Conservation (phyloP, 2,888 invertebrate genomes). For the Patella depressa region DNA sequence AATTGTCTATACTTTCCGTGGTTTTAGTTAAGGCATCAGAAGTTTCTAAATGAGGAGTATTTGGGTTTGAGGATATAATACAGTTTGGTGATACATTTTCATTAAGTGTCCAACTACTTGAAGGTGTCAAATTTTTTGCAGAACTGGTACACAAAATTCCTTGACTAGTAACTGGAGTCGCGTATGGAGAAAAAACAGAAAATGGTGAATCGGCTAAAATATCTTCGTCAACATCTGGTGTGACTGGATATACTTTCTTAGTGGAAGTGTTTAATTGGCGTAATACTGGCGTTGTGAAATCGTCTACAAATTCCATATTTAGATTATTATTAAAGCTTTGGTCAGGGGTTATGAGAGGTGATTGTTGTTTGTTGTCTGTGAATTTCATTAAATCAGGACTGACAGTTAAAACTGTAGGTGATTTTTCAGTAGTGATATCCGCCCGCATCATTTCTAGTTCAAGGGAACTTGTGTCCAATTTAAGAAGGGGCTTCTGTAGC, state of each 20-base stretch:
- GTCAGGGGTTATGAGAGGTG: not conserved
- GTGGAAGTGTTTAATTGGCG: not conserved
- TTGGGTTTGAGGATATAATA: no score
- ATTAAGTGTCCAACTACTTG: no score
- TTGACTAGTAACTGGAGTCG: not conserved
- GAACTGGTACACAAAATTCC: no score
- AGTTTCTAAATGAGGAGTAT: not conserved
- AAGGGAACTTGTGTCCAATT: not conserved
- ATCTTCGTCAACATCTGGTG: not conserved
- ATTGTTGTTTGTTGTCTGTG: not conserved
- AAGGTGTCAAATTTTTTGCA: no score
- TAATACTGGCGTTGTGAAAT: not conserved
- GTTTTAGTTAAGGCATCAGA: not conserved
- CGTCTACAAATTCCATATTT: not conserved
- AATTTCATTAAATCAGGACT: constrained; percentile 4
- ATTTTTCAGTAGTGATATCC: not conserved
- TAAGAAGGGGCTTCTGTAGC: not conserved
- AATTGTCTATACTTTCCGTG: not conserved
- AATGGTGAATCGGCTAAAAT: not conserved
- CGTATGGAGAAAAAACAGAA: not conserved
- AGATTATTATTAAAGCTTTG: not conserved
- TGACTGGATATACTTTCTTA: constrained; percentile 10
- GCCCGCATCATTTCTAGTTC: not conserved
- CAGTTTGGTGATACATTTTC: no score
- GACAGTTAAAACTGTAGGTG: not conserved